These are phyloP conservation scores for Buceros bicornis DNA, from an alignment of 2,797 vertebrate genomes.

Conservation along the genomic window DNA sequence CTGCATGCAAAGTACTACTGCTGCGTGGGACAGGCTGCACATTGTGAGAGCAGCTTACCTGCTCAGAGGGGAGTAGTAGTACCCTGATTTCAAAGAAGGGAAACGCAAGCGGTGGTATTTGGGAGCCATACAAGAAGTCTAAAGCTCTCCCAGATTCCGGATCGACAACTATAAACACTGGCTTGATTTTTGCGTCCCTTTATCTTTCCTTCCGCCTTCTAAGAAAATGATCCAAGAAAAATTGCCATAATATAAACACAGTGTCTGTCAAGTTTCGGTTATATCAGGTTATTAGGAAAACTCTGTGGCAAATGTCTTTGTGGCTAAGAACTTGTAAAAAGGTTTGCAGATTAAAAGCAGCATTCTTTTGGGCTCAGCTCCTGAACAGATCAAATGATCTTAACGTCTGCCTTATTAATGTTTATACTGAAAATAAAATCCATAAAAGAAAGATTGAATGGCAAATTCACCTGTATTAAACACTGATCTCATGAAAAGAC, in stretches of 20 bases:
- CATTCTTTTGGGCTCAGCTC: background rate
- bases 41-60: background rate
- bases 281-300: background rate
- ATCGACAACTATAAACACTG: background rate
- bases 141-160: background rate
- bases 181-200: background rate
- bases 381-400: background rate
- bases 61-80: background rate
- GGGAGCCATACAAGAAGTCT: background rate
- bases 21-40: background rate
- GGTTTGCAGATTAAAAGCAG: background rate
- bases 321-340: background rate
- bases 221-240: background rate
- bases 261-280: background rate
- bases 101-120: background rate
- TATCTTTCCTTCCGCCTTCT: background rate
- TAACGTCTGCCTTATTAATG: constrained; percentile 16
- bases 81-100: background rate
- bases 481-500: background rate
- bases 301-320: background rate
- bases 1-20: accelerated
- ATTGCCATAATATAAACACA: accelerated
- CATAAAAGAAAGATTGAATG: background rate
- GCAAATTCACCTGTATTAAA: constrained; percentile 18
- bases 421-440: constrained; percentile 26